phyloP scores from a whole-genome alignment of 2,888 invertebrate species.

The Pimpla rufipes region DNA sequence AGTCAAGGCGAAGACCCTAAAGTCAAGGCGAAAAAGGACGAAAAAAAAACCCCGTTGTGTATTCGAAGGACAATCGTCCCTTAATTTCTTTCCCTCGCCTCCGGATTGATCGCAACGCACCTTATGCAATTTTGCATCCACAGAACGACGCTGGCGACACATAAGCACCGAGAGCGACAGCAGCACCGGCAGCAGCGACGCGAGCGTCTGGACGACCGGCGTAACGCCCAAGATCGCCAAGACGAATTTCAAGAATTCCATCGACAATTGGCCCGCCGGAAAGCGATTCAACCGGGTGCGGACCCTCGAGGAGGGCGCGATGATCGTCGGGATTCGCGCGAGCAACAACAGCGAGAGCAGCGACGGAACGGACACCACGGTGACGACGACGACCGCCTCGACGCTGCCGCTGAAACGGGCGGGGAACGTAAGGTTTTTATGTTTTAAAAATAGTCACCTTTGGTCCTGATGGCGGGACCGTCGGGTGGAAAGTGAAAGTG shows the following conservation, averaged over 20 bases:
- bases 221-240: slow-evolving; percentile 75
- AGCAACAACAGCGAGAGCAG: slow-evolving; percentile 79
- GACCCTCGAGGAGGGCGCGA: slow-evolving; percentile 78
- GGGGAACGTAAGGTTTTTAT: slow-evolving; percentile 48
- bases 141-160: slow-evolving; percentile 81
- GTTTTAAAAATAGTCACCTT: no score
- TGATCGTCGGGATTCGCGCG: slow-evolving; percentile 68
- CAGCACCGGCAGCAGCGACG: slow-evolving; percentile 82
- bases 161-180: slow-evolving; percentile 83
- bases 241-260: slow-evolving; percentile 73
- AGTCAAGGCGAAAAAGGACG: no score
- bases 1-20: no score
- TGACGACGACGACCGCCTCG: slow-evolving; percentile 75
- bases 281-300: slow-evolving; percentile 76
- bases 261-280: slow-evolving; percentile 76
- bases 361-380: slow-evolving; percentile 80
- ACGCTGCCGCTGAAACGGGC: slow-evolving; percentile 72
- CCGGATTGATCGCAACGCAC: not conserved
- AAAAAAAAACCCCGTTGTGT: no score
- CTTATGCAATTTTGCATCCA: not conserved
- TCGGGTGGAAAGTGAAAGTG: no score
- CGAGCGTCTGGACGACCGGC: slow-evolving; percentile 82
- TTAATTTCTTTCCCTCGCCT: not conserved
- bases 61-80: no score
- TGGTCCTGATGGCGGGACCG: no score